phyloP scores from a whole-genome alignment of 2,797 vertebrate genomes.

The Silurus aristotelis region DNA sequence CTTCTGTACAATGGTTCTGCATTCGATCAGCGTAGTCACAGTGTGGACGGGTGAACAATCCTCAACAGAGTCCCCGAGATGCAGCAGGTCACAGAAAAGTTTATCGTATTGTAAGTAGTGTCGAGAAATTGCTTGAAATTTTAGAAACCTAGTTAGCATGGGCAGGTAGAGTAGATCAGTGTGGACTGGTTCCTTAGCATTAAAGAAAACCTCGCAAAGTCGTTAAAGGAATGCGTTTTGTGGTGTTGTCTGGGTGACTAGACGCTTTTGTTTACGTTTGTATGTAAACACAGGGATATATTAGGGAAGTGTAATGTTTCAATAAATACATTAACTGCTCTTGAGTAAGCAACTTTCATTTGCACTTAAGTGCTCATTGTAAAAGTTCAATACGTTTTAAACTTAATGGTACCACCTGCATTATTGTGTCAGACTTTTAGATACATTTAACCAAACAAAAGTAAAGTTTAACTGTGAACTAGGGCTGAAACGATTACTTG shows the following conservation, averaged over 20 bases:
- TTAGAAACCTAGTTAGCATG: not conserved
- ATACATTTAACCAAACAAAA: no score
- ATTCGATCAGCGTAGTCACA: no score
- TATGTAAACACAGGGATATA: not conserved
- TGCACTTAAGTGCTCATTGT: not conserved
- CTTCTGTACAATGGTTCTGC: not conserved
- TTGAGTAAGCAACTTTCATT: not conserved
- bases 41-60: not conserved
- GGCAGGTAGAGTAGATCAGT: fast-evolving
- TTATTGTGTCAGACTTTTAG: no score
- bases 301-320: not conserved
- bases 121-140: not conserved
- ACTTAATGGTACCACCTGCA: no score
- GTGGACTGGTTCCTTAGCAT: not conserved
- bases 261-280: not conserved
- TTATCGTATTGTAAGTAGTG: not conserved
- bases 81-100: not conserved
- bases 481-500: no score
- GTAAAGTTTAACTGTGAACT: no score
- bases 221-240: not conserved
- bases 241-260: not conserved
- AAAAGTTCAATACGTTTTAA: not conserved
- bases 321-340: no score
- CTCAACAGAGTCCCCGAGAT: not conserved
- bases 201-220: not conserved